Evolutionary conservation across 2,113 vertebrate species (phyloP), one percentile per base, ranked within the genome.

Genomic region (Phrynosoma platyrhinos): DNA sequence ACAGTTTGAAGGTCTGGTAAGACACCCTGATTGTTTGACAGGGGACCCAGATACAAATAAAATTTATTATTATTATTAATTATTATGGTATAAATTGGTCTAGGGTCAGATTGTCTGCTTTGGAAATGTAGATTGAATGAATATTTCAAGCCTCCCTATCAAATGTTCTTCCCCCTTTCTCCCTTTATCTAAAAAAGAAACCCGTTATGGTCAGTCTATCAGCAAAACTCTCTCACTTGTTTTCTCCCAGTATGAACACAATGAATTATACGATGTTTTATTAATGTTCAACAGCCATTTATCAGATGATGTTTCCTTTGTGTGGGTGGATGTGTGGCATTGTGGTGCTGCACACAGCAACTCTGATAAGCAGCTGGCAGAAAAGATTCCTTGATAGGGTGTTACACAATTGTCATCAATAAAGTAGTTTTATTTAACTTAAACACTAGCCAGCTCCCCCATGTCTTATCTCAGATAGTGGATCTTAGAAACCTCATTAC

Each of bases 291-390:
- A 66, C 53, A 9, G n/a, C 0, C 53, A 0, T 3, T 88, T 85
- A 1, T 72, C 0, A 0, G 53, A n/a, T 20, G 2, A 0, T 30
- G 7, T 66, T 42, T 83, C 64, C 1, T 21, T 36, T 36, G 66
- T 3, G n/a, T 69, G 42, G 7, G 9, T 30, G 71, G 16, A 14
- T 14, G 9, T 40, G 20, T 30, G 18, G 52, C 74, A 83, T 13
- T 52, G n/a, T 74, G 76, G 58, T 16, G 13, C 58, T 62, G 14
- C 58, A 62, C 14, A 62, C 12, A 14, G 58, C 58, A 62, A 18
- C 58, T 62, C 58, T 62, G 58, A 66, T 64, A 79, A 79, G 20
- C 27, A 18, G n/a, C 21, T 87, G 47, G 21, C 9, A 52, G 21
- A 20, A 52, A 80, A 83, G 78, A 9, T 30, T 9, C 3, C 71